Conservation (phyloP, 1,140 invertebrate genomes). For the Venustaconcha ellipsiformis region DNA sequence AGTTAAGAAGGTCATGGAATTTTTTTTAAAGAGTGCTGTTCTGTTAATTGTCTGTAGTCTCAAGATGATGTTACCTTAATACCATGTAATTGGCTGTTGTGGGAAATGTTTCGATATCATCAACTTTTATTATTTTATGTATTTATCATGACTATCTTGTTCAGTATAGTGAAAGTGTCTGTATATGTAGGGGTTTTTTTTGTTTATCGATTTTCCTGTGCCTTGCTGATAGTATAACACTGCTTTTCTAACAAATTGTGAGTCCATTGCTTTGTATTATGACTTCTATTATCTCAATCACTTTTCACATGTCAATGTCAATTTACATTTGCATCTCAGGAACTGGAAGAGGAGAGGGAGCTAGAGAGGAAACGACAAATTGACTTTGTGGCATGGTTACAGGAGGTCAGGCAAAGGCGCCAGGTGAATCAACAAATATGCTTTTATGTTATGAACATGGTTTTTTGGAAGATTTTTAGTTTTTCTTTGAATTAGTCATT, state of each 20-base stretch:
- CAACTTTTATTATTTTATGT: too few relatives aligned
- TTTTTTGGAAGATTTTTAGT: too few relatives aligned
- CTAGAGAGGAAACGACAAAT: constrained; percentile 63
- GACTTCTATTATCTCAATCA: neutral
- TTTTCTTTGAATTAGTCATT: too few relatives aligned
- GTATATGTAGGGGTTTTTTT: neutral
- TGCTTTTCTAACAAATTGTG: neutral
- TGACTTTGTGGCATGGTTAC: constrained; percentile 79
- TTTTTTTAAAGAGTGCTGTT: too few relatives aligned
- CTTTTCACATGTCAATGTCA: neutral
- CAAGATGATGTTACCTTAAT: too few relatives aligned
- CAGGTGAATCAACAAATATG: constrained; percentile 54
- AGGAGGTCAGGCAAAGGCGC: constrained; percentile 76
- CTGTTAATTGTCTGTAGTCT: too few relatives aligned
- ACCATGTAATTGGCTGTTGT: too few relatives aligned
- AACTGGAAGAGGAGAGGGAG: constrained; percentile 68
- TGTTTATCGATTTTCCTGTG: neutral
- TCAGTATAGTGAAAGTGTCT: neutral
- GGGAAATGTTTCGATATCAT: too few relatives aligned
- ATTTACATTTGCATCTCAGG: constrained; percentile 50
- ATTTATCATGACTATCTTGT: too few relatives aligned
- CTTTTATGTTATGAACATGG: too few relatives aligned
- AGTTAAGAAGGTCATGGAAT: too few relatives aligned
- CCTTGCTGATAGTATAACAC: neutral
- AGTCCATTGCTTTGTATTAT: neutral